phyloP scores from a whole-genome alignment of 53 echinoderm and acorn worm species.

The Crossaster papposus region DNA sequence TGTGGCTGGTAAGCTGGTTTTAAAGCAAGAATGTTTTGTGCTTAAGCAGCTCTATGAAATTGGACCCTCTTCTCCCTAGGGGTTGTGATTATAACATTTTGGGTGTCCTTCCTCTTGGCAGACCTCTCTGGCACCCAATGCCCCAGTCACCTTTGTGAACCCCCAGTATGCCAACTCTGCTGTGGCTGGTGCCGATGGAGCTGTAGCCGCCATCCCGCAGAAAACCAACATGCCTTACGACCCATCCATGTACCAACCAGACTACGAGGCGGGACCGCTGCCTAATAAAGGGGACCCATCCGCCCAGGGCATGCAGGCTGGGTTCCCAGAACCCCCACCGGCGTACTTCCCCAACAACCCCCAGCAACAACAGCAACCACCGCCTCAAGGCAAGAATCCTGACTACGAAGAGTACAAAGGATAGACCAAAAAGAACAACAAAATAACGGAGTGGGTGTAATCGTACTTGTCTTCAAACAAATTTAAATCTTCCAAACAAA shows the following conservation, averaged over 20 bases:
- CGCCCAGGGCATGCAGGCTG: neutral
- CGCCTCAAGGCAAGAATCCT: conserved; percentile 3
- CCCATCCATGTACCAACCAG: conserved; percentile 33
- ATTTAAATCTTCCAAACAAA: too few species aligned
- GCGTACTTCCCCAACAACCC: conserved; percentile 45
- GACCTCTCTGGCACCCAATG: conserved; percentile 31
- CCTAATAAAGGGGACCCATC: conserved; percentile 52
- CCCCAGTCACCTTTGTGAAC: conserved; percentile 60
- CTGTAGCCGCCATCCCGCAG: conserved; percentile 11
- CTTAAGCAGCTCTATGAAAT: too few species aligned
- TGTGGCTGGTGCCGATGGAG: neutral
- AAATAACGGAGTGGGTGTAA: too few species aligned
- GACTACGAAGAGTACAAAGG: neutral
- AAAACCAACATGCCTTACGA: conserved; percentile 51
- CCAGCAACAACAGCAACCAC: neutral
- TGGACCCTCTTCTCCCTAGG: neutral
- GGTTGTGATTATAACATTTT: neutral
- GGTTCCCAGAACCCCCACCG: conserved; percentile 50
- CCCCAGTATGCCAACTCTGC: conserved; percentile 14
- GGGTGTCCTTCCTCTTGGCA: conserved; percentile 7
- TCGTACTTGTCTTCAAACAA: too few species aligned
- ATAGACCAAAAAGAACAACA: neutral
- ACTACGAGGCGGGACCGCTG: conserved; percentile 41
- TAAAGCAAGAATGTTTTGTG: too few species aligned
- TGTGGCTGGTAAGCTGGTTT: too few species aligned